Conservation (phyloP, 2,113 vertebrate species). For the Heteronetta atricapilla region DNA sequence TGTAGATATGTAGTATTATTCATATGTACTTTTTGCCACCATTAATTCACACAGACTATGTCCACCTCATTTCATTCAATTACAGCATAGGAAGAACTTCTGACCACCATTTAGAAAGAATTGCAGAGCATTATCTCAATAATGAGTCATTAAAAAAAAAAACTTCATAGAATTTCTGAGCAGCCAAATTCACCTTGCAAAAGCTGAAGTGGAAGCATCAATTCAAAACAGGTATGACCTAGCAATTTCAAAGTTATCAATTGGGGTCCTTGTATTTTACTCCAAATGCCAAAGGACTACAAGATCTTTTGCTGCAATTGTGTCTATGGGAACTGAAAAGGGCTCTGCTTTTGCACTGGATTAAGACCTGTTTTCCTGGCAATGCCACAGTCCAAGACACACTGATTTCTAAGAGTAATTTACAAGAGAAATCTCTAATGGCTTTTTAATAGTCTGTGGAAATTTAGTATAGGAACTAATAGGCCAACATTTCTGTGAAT, state of each 20-base stretch:
- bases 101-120: not conserved
- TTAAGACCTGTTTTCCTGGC: not conserved
- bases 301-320: not conserved
- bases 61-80: not conserved
- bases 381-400: not conserved
- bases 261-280: not conserved
- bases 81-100: not conserved
- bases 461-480: not conserved
- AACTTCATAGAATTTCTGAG: not conserved
- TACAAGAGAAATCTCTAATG: not conserved
- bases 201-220: not conserved
- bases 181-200: not conserved
- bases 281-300: not conserved
- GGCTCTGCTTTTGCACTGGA: not conserved
- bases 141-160: not conserved
- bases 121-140: not conserved
- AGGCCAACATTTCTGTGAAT: not conserved
- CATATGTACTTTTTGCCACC: not conserved
- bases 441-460: not conserved
- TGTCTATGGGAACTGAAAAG: not conserved
- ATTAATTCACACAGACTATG: not conserved
- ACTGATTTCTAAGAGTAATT: not conserved
- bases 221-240: not conserved
- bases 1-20: not conserved
- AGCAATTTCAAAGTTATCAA: not conserved